Evolutionary conservation across 2,888 invertebrate genomes (phyloP).

Genomic region (Caenorhabditis macrosperma): DNA sequence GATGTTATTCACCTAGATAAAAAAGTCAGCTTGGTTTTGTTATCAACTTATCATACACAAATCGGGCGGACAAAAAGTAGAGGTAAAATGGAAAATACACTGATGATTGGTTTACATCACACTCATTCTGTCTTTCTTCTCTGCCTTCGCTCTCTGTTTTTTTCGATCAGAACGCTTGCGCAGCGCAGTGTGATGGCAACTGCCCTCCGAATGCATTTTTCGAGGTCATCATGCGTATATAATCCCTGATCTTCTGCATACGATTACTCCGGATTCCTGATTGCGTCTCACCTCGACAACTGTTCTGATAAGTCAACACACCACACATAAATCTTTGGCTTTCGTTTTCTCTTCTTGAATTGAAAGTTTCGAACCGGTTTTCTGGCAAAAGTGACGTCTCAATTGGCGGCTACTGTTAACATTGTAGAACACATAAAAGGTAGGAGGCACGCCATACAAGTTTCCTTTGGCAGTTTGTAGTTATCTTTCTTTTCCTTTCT

Average conservation of each 20-base stretch:
- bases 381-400: slow-evolving; percentile 40
- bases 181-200: no score
- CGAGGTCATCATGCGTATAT: slow-evolving; percentile 46
- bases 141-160: no score
- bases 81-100: no score
- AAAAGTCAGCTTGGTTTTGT: no score
- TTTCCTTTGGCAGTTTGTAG: slow-evolving; percentile 9
- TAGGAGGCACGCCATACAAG: slow-evolving; percentile 20
- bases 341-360: neutral
- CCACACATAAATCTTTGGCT: slow-evolving; percentile 23
- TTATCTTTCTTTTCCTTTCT: neutral
- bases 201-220: neutral
- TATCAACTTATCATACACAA: no score
- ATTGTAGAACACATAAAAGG: slow-evolving; percentile 45
- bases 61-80: no score
- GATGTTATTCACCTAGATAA: no score
- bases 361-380: slow-evolving; percentile 49
- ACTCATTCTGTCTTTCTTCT: no score
- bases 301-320: neutral
- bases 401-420: slow-evolving; percentile 41
- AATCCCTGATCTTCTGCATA: slow-evolving; percentile 21
- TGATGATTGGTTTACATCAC: no score
- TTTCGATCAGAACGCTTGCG: neutral
- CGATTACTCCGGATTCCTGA: slow-evolving; percentile 4
- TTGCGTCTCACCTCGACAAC: neutral